These are phyloP conservation scores for Microplitis manilae DNA, from an alignment of 2,888 invertebrate genomes.

Conservation along the genomic window DNA sequence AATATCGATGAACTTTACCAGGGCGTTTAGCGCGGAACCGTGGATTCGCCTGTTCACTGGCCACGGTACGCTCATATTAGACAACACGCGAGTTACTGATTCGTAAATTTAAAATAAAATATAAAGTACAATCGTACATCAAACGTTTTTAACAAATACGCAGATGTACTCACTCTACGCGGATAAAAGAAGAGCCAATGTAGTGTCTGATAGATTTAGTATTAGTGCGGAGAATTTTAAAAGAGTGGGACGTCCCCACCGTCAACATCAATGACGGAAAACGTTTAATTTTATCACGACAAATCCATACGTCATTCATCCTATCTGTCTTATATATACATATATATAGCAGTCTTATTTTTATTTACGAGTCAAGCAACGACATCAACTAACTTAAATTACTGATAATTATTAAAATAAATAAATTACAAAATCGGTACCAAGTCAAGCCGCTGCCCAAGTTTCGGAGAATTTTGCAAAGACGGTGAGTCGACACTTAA, in stretches of 20 bases:
- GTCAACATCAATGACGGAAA: constrained; percentile 11
- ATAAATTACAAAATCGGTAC: too few relatives aligned
- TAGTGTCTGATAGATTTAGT: not conserved
- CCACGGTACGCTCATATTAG: constrained; percentile 79
- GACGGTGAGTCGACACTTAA: too few relatives aligned
- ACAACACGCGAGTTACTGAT: not conserved
- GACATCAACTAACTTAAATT: not conserved
- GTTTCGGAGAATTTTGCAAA: too few relatives aligned
- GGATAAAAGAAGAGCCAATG: not conserved
- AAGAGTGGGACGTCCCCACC: constrained; percentile 16
- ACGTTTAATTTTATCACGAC: constrained; percentile 42
- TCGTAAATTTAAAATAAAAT: not conserved
- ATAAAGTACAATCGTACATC: not conserved
- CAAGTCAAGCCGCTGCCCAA: too few relatives aligned
- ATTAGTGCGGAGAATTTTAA: not conserved
- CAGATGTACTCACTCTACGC: not conserved
- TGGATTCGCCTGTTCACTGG: constrained; percentile 79
- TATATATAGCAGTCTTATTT: not conserved
- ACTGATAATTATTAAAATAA: too few relatives aligned
- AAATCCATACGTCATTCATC: not conserved
- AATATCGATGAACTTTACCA: not conserved
- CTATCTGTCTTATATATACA: not conserved
- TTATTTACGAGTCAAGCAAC: not conserved
- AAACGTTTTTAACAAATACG: too few relatives aligned
- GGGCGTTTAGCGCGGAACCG: constrained; percentile 55